phyloP scores from a whole-genome alignment of 2,888 invertebrate species.

The Synanthedon formicaeformis region DNA sequence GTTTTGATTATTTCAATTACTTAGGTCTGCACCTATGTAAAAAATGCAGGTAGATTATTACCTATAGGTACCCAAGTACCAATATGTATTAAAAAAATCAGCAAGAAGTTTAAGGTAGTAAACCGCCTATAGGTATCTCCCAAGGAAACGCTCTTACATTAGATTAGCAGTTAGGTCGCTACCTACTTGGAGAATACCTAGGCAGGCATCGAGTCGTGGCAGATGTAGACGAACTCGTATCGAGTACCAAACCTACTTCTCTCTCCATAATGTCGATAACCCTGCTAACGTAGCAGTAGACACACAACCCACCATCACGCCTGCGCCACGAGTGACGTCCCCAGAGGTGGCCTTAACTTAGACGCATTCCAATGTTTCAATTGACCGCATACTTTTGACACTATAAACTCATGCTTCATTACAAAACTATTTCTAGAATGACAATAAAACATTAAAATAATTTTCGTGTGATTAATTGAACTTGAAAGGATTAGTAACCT shows the following conservation, averaged over 20 bases:
- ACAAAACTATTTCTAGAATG: background rate
- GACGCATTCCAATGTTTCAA: slow-evolving; percentile 45
- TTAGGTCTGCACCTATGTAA: too few relatives aligned
- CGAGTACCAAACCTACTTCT: slow-evolving; percentile 38
- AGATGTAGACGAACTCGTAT: background rate
- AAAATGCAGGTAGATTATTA: too few relatives aligned
- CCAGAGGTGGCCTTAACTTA: slow-evolving; percentile 42
- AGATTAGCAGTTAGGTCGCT: too few relatives aligned
- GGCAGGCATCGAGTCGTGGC: too few relatives aligned
- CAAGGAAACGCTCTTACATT: too few relatives aligned
- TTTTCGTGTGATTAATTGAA: background rate
- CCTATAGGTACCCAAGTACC: too few relatives aligned
- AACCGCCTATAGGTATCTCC: too few relatives aligned
- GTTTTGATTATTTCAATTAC: too few relatives aligned
- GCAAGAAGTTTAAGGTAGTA: too few relatives aligned
- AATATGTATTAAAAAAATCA: too few relatives aligned
- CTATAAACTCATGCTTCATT: background rate
- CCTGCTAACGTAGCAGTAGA: slow-evolving; percentile 36
- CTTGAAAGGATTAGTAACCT: background rate
- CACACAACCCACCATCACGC: slow-evolving; percentile 52
- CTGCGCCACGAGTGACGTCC: slow-evolving; percentile 52
- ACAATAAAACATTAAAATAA: background rate
- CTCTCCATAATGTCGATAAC: slow-evolving; percentile 57
- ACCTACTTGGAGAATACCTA: too few relatives aligned
- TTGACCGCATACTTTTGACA: background rate